Base-by-base conservation (phyloP, 2,113 vertebrate genomes). In the Gallinago undulata region DNA sequence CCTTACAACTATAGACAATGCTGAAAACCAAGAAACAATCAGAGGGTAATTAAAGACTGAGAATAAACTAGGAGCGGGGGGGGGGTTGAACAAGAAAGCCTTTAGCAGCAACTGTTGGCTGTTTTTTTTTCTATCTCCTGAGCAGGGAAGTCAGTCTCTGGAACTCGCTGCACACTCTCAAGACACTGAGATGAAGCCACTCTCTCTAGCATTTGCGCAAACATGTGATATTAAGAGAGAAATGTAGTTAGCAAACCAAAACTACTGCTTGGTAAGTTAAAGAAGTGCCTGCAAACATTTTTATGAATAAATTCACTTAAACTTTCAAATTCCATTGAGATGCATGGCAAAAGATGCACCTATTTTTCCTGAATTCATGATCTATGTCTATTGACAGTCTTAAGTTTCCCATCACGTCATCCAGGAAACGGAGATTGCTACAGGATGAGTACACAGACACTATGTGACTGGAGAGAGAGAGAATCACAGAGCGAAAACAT, bases 151-250 rank as follows among this genome's bases (percentile, higher is more conserved):
- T 27, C 39, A 70, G 33, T 51, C 21, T 62, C 27, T 48, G 7
- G 11, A 51, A 69, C 37, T 70, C 17, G 41, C 37, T 83, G 59
- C 30, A 63, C 3, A 3, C 51, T 77, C 62, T 62, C 21, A 60
- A n/a, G 56, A 0, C 0, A 55, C 0, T 51, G 53, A 67, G 23
- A 67, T 39, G 45, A 87, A 85, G 47, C 7, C 30, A 53, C 31
- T 77, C 31, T 39, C 12, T 60, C 62, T n/a, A 64, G 15, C 50
- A 57, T 43, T 66, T 57, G 9, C 48, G 31, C 8, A 83, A 95
- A 90, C 25, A 62, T 33, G 35, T 76, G 33, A 48, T 55, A 82
- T 21, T 43, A 41, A 69, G 37, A 59, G 63, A 88, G 27, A 68
- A 55, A 74, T 25, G 8, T 33, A 60, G 48, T 23, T 73, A 63